Conservation (phyloP, 2,888 invertebrate species). For the Melanchra persicariae region DNA sequence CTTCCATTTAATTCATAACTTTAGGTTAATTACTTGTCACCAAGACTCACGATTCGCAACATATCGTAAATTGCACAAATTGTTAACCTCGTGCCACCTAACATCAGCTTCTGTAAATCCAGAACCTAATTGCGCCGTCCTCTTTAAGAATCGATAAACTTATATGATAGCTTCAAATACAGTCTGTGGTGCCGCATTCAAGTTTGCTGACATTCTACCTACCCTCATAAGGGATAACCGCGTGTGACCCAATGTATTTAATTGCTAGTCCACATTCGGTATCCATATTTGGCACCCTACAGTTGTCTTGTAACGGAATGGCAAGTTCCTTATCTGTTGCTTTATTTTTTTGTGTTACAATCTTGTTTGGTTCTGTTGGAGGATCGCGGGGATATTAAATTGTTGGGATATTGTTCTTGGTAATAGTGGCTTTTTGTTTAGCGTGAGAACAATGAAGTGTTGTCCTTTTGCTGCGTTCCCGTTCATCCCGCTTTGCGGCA, state of each 20-base stretch:
- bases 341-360: conserved; percentile 34
- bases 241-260: conserved; percentile 65
- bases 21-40: conserved; percentile 16
- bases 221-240: conserved; percentile 52
- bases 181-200: conserved; percentile 20
- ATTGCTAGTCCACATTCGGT: conserved; percentile 59
- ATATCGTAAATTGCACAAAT: conserved; percentile 31
- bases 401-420: conserved; percentile 36
- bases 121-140: conserved; percentile 48
- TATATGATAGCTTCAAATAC: conserved; percentile 26
- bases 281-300: conserved; percentile 56
- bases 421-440: conserved; percentile 8
- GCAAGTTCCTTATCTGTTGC: conserved; percentile 46
- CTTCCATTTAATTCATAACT: conserved; percentile 6
- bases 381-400: conserved; percentile 29
- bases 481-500: background rate
- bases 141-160: conserved; percentile 46
- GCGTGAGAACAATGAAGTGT: conserved; percentile 5
- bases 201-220: conserved; percentile 44
- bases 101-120: conserved; percentile 43
- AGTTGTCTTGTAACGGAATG: conserved; percentile 64
- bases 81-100: conserved; percentile 40
- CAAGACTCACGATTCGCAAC: conserved; percentile 29
- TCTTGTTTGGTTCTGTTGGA: conserved; percentile 19
- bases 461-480: background rate